Evolutionary conservation across 2,888 invertebrate species (phyloP).

Genomic region (Ormyrus pomaceus): DNA sequence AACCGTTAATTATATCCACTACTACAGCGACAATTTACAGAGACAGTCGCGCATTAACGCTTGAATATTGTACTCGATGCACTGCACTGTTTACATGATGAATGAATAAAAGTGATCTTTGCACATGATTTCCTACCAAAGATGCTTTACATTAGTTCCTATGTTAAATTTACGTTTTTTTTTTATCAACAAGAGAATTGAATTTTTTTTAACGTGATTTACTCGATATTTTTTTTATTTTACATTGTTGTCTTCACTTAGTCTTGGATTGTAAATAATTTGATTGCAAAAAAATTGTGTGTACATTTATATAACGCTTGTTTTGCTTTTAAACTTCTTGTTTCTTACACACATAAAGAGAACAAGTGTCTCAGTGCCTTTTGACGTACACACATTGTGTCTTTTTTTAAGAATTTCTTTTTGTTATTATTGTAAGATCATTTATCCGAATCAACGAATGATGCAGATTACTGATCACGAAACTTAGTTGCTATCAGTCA

Average conservation of each 20-base stretch:
- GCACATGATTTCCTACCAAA: conserved; percentile 35
- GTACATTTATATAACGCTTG: conserved; percentile 29
- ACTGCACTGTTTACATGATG: conserved; percentile 59
- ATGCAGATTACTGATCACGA: conserved; percentile 67
- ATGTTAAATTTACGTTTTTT: conserved; percentile 29
- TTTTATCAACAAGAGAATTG: conserved; percentile 48
- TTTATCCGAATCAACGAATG: conserved; percentile 61
- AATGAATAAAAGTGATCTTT: conserved; percentile 60
- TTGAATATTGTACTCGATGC: conserved; percentile 61
- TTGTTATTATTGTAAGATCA: conserved; percentile 51
- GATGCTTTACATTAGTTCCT: conserved; percentile 52
- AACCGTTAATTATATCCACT: conserved; percentile 66
- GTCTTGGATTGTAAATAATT: conserved; percentile 61
- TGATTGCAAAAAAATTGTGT: conserved; percentile 62
- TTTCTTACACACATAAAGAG: conserved; percentile 61
- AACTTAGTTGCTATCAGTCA: conserved; percentile 74
- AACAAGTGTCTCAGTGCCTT: conserved; percentile 68
- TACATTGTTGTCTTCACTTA: conserved; percentile 49
- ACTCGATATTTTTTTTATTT: conserved; percentile 42
- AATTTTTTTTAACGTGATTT: conserved; percentile 34
- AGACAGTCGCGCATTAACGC: conserved; percentile 59
- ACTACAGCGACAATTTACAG: conserved; percentile 61
- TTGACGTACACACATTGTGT: conserved; percentile 61
- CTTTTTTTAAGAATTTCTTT: conserved; percentile 37
- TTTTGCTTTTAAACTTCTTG: conserved; percentile 21